phyloP scores from a whole-genome alignment of 2,113 vertebrate species.

The Osmerus eperlanus region DNA sequence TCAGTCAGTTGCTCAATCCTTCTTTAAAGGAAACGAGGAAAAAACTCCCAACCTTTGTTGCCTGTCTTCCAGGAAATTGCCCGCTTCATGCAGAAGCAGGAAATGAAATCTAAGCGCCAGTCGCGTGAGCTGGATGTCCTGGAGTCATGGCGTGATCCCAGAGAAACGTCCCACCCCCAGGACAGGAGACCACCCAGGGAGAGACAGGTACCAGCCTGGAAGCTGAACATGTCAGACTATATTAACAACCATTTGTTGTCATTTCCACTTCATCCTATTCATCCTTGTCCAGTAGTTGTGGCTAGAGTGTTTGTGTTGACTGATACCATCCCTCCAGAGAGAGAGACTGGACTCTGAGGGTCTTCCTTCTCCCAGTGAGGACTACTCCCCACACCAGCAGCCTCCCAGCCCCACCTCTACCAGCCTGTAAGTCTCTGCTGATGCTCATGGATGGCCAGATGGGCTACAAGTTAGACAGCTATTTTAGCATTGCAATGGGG shows the following conservation, averaged over 20 bases:
- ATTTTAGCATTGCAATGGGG: background rate
- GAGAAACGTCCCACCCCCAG: conserved; percentile 43
- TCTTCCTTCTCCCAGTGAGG: conserved; percentile 60
- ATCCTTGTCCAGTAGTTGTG: background rate
- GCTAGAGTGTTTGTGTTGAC: background rate
- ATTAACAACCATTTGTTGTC: background rate
- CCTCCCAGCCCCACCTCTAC: conserved; percentile 42
- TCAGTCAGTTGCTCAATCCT: background rate
- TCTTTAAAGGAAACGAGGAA: background rate
- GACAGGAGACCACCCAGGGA: conserved; percentile 55
- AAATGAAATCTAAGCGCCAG: conserved; percentile 65
- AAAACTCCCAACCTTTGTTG: background rate
- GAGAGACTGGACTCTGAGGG: conserved; percentile 67
- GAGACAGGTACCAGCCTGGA: conserved; percentile 33
- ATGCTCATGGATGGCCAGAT: too few relatives aligned
- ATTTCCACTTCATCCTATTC: background rate
- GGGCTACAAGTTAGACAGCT: background rate
- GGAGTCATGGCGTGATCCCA: conserved; percentile 46
- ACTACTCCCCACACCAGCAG: conserved; percentile 58
- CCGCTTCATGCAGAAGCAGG: conserved; percentile 77
- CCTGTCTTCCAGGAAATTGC: conserved; percentile 72
- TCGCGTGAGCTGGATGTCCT: conserved; percentile 61
- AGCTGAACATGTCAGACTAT: background rate
- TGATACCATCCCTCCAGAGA: conserved; percentile 34
- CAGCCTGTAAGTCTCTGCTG: conserved; percentile 47